Evolutionary conservation across 2,888 invertebrate species (phyloP), one percentile per base, ranked within the genome.

Genomic region (Neria commutata): DNA sequence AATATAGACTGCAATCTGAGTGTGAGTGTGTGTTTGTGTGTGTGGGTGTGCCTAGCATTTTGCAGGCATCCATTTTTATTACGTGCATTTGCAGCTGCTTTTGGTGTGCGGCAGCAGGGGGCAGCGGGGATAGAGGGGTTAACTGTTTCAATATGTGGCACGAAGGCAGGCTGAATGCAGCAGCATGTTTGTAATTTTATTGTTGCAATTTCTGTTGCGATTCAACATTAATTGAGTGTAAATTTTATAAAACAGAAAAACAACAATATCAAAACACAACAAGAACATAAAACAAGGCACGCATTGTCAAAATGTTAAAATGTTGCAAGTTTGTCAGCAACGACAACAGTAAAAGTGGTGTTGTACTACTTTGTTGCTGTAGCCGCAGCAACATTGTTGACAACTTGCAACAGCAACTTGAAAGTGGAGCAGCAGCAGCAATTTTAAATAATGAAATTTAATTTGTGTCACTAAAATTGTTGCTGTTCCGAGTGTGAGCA

Each of bases 141-240:
- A n/a, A n/a, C n/a, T n/a, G n/a, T n/a, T n/a, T n/a, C n/a, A n/a
- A n/a, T n/a, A n/a, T n/a, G n/a, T n/a, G n/a, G n/a, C n/a, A n/a
- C n/a, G n/a, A n/a, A n/a, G n/a, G n/a, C n/a, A n/a, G n/a, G n/a
- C n/a, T 29, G 11, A 8, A 29, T 11, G 11, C 29, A 29, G 11
- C 6, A 6, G 29, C 29, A 8, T 37, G 16, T n/a, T 42, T 42
- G 40, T 42, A 53, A 53, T 40, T 53, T 53, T 23, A 25, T 53
- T 25, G 52, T 53, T 58, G 54, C 61, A 60, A 63, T 62, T 67
- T n/a, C n/a, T n/a, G 58, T 61, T 61, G 61, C 68, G 67, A 70
- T 67, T 70, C 62, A 67, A 66, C 67, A 63, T 72, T 72, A 73
- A 73, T 73, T 71, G 67, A 70, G 69, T 74, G 73, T 66, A 67